phyloP scores from a whole-genome alignment of 2,797 vertebrate genomes.

The Chelidonichthys spinosus region DNA sequence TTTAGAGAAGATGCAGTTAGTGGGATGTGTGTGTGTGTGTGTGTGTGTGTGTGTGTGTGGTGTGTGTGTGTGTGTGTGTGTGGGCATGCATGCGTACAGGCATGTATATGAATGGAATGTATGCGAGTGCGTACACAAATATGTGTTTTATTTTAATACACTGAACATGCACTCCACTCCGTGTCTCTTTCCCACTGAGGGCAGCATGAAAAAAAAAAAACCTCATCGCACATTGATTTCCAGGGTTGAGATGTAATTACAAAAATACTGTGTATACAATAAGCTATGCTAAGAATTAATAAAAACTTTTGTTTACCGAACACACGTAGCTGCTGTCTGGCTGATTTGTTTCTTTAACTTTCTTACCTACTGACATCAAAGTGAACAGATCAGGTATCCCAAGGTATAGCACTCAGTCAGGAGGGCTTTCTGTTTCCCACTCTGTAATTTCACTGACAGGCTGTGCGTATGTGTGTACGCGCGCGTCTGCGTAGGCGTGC shows the following conservation, averaged over 20 bases:
- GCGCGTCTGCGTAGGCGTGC: constrained; percentile 35
- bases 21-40: constrained; percentile 39
- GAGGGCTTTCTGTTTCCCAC: constrained; percentile 76
- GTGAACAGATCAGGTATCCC: constrained; percentile 81
- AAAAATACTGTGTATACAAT: constrained; percentile 43
- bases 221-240: constrained; percentile 40
- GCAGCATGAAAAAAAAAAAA: constrained; percentile 35
- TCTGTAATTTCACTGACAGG: constrained; percentile 82
- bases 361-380: constrained; percentile 84
- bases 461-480: constrained; percentile 49
- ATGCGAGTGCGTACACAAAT: background rate
- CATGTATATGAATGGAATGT: constrained; percentile 9
- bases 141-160: constrained; percentile 20
- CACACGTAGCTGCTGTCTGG: constrained; percentile 75
- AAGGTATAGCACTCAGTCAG: constrained; percentile 80
- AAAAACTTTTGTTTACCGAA: constrained; percentile 84
- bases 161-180: background rate
- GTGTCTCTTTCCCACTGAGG: constrained; percentile 7
- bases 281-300: constrained; percentile 71
- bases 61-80: constrained; percentile 6
- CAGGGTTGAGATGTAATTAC: constrained; percentile 48
- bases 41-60: constrained; percentile 32
- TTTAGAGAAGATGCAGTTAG: constrained; percentile 73
- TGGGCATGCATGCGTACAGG: constrained; percentile 10
- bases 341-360: constrained; percentile 82